These are phyloP conservation scores for Agonopterix alstromeriana DNA, from an alignment of 2,888 invertebrate genomes.

Conservation along the genomic window DNA sequence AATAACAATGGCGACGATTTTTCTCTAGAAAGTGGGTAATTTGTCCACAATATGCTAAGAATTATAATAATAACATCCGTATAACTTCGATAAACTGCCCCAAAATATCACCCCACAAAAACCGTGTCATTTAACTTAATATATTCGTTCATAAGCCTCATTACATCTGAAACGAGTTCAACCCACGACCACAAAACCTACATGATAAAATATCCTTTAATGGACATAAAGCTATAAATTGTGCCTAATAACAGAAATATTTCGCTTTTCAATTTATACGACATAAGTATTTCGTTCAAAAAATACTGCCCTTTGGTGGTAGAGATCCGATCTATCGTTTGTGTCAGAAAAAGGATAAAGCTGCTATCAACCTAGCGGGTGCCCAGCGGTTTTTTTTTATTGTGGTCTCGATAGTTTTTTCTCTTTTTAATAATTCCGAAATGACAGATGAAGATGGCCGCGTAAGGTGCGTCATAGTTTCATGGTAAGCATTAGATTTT, in stretches of 20 bases:
- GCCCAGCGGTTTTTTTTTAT: conserved; percentile 45
- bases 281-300: conserved; percentile 51
- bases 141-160: conserved; percentile 39
- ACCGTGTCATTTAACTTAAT: conserved; percentile 20
- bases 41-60: neutral
- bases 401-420: conserved; percentile 28
- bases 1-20: too few species aligned
- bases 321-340: conserved; percentile 66
- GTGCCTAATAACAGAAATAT: conserved; percentile 67
- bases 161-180: conserved; percentile 39
- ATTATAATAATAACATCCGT: neutral
- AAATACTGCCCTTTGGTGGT: conserved; percentile 47
- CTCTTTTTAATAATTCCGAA: conserved; percentile 54
- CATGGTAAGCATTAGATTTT: conserved; percentile 22
- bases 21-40: too few species aligned
- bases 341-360: conserved; percentile 69
- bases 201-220: conserved; percentile 67
- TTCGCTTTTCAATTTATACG: conserved; percentile 64
- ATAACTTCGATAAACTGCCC: neutral
- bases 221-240: conserved; percentile 61
- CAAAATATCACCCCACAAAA: conserved; percentile 5
- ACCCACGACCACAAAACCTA: conserved; percentile 50
- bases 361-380: conserved; percentile 57
- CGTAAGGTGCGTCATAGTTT: conserved; percentile 41
- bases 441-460: conserved; percentile 68